A percentile compares a stretch with the other conserved stretches of the same genome.
phyloP scores from a whole-genome alignment of 2,113 vertebrate species.

The Morone chrysops region DNA sequence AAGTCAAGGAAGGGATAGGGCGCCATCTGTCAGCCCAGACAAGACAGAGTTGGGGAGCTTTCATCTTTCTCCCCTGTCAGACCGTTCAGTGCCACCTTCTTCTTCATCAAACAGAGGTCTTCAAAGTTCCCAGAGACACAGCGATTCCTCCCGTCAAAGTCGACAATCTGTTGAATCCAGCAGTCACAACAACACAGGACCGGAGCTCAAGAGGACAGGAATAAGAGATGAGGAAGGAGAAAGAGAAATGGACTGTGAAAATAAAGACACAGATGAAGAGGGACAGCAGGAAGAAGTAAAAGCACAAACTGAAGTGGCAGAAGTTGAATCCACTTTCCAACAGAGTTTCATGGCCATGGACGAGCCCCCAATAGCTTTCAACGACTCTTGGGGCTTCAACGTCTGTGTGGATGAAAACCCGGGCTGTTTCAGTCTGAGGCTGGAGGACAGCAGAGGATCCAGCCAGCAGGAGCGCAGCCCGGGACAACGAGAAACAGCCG shows the following conservation, averaged over 20 bases:
- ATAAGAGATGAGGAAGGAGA: background rate
- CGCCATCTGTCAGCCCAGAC: constrained; percentile 8
- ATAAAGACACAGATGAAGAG: constrained; percentile 69
- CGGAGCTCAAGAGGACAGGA: background rate
- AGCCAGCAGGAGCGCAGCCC: constrained; percentile 26
- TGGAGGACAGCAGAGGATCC: constrained; percentile 72
- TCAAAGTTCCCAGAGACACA: constrained; percentile 1
- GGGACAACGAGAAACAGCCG: background rate
- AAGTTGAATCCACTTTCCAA: constrained; percentile 43
- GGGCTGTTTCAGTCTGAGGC: constrained; percentile 76
- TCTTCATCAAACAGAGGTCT: constrained; percentile 16
- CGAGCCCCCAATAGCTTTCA: constrained; percentile 80
- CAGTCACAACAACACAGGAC: background rate
- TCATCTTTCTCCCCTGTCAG: constrained; percentile 51
- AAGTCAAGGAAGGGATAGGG: background rate
- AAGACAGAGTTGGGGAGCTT: constrained; percentile 29
- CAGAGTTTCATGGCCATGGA: constrained; percentile 77
- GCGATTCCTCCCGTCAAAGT: constrained; percentile 8
- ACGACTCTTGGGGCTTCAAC: constrained; percentile 82
- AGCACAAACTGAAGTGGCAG: constrained; percentile 35
- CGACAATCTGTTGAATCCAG: constrained; percentile 7
- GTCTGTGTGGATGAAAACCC: constrained; percentile 43
- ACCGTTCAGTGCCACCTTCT: constrained; percentile 32
- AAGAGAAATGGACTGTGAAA: background rate
- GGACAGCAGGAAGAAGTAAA: constrained; percentile 69